phyloP scores from a whole-genome alignment of 2,888 invertebrate genomes.

The Criorhina ranunculi region DNA sequence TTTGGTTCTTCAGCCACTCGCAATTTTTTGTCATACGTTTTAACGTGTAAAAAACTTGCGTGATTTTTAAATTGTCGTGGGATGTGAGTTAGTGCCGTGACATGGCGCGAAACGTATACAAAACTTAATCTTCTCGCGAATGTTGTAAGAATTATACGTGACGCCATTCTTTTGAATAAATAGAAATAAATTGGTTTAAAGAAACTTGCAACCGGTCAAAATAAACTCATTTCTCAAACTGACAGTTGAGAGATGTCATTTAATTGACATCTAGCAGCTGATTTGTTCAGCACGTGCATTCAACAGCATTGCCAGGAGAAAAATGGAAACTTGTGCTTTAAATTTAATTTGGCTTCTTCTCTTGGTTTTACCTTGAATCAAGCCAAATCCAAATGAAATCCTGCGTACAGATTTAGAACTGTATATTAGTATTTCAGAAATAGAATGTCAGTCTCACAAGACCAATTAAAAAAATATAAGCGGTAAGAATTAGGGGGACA shows the following conservation, averaged over 20 bases:
- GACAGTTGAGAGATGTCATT: slow-evolving; percentile 93
- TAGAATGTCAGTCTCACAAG: too few species aligned
- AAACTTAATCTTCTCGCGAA: slow-evolving; percentile 26
- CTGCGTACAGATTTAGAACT: too few species aligned
- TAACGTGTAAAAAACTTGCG: slow-evolving; percentile 52
- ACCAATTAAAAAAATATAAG: too few species aligned
- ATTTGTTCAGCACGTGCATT: slow-evolving; percentile 15
- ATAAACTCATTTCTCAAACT: slow-evolving; percentile 19
- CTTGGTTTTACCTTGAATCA: too few species aligned
- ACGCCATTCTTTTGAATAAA: slow-evolving; percentile 38
- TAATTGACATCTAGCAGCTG: slow-evolving; percentile 96
- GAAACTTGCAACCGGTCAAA: slow-evolving; percentile 14
- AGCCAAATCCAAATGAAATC: too few species aligned
- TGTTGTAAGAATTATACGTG: slow-evolving; percentile 55
- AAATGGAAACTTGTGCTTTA: too few species aligned
- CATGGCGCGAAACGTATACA: background rate
- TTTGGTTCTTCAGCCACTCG: slow-evolving; percentile 8
- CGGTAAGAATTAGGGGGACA: too few species aligned
- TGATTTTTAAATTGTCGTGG: slow-evolving; percentile 29
- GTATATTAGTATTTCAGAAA: too few species aligned
- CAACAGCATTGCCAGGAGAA: slow-evolving; percentile 94
- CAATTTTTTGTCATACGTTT: slow-evolving; percentile 56
- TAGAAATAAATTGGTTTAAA: background rate
- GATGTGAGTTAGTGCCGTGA: background rate
- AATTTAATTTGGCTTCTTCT: too few species aligned